A percentile compares a stretch with the other conserved stretches of the same genome.
These are phyloP conservation scores for Metellina segmentata DNA, from an alignment of 2,888 invertebrate genomes.

Conservation along the genomic window DNA sequence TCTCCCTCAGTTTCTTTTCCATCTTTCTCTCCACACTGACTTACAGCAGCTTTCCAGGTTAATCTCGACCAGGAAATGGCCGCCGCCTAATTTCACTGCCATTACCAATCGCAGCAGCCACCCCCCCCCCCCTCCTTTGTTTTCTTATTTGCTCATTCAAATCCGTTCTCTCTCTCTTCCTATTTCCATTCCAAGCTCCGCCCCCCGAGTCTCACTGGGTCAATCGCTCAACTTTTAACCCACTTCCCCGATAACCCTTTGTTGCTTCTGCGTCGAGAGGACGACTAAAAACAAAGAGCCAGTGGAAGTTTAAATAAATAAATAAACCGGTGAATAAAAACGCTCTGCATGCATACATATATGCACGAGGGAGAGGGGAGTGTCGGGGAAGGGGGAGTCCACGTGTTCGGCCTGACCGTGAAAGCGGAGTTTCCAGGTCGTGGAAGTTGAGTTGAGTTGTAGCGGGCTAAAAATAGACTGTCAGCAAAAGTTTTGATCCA, in stretches of 20 bases:
- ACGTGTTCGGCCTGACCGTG: conserved; percentile 76
- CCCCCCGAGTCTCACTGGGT: conserved; percentile 60
- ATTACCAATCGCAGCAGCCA: conserved; percentile 45
- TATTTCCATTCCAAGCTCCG: conserved; percentile 9
- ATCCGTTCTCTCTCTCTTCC: conserved; percentile 18
- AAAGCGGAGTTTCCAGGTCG: conserved; percentile 73
- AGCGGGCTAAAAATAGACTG: conserved; percentile 62
- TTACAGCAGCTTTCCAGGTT: conserved; percentile 3
- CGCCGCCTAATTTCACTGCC: conserved; percentile 65
- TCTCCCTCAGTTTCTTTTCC: conserved; percentile 11
- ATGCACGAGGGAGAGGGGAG: background rate
- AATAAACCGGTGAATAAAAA: conserved; percentile 4
- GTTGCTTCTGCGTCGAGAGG: conserved; percentile 27
- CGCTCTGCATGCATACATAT: conserved; percentile 1
- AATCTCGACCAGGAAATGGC: conserved; percentile 41
- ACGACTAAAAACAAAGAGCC: conserved; percentile 59
- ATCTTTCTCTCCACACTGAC: conserved; percentile 2
- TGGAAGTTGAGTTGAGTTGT: conserved; percentile 48
- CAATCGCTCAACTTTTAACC: conserved; percentile 76
- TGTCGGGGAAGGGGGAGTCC: conserved; percentile 15
- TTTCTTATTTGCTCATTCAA: conserved; percentile 31
- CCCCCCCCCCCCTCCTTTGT: conserved; percentile 14
- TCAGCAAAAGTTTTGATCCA: conserved; percentile 63
- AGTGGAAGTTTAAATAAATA: conserved; percentile 45
- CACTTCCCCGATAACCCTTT: conserved; percentile 74